Base-by-base conservation (phyloP, 2,113 vertebrate species). In the Lutjanus erythropterus region DNA sequence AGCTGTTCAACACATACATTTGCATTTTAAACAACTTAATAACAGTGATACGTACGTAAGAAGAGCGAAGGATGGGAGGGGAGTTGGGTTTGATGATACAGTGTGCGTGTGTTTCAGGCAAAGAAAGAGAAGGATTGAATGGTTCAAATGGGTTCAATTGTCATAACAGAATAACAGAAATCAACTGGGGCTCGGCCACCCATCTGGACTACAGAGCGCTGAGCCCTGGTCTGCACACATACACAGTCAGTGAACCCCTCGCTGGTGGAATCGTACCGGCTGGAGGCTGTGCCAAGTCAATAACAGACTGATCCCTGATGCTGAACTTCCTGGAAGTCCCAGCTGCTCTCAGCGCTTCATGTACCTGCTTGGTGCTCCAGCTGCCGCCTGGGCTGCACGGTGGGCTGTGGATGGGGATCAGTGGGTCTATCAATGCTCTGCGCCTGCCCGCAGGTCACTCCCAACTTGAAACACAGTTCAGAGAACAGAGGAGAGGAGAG, bases 241-340 rank as follows among this genome's bases (percentile, higher is more conserved):
- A 85, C 79, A 82, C 82, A 76, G 86, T 80, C 88, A 86, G 85
- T 80, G 78, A 91, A 88, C 58, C 75, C 79, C 78, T 87, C 29
- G 33, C 86, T 83, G 80, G 80, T 92, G 91, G 87, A 93, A 88
- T 90, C 77, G 55, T 81, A 91, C 85, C 88, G 86, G 79, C 84
- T 76, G 71, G 75, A 89, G 78, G 65, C 80, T 76, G 64, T 88
- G 92, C 93, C 93, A 92, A 92, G 88, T 92, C 92, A 92, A 94
- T 93, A 92, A 93, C 68, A 86, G 80, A 58, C 81, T 91, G 86
- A 94, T 93, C 91, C 88, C 78, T 84, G 87, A 88, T 88, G 89
- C 81, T 89, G 78, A 88, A 88, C 86, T 88, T 92, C 90, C 88
- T 91, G 84, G 89, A 92, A 91, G 86, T 71, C 67, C 72, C 23